Percentiles rank a stretch among this genome's conserved stretches.
phyloP scores from a whole-genome alignment of 2,113 vertebrate species.

The Eclectus roratus region DNA sequence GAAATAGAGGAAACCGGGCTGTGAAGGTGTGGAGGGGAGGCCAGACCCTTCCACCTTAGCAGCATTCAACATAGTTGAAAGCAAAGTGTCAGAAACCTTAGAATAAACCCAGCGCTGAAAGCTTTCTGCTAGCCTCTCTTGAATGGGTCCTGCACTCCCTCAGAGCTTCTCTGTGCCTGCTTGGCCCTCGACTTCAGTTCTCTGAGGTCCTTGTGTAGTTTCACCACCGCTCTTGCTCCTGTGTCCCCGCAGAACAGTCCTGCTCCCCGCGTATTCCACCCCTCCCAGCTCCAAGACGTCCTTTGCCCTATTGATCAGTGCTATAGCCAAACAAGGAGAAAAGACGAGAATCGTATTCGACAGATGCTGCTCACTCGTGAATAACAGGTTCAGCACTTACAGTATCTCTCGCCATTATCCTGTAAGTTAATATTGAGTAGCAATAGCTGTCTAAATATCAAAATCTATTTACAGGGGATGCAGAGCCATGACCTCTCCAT shows the following conservation, averaged over 20 bases:
- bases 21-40: background rate
- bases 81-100: background rate
- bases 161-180: background rate
- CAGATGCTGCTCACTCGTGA: slow-evolving; percentile 82
- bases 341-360: slow-evolving; percentile 80
- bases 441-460: slow-evolving; percentile 73
- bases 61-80: background rate
- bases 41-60: background rate
- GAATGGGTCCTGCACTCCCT: background rate
- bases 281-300: slow-evolving; percentile 62
- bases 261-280: background rate
- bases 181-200: background rate
- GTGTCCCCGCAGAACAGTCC: background rate
- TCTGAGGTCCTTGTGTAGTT: background rate
- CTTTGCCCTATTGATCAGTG: slow-evolving; percentile 75
- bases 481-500: slow-evolving; percentile 43
- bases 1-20: background rate
- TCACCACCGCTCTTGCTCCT: slow-evolving; percentile 33
- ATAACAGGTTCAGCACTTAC: slow-evolving; percentile 79
- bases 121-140: background rate
- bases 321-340: slow-evolving; percentile 59
- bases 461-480: slow-evolving; percentile 67
- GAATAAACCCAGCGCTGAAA: background rate
- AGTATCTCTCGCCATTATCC: slow-evolving; percentile 75
- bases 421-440: slow-evolving; percentile 76